Percentiles rank a stretch among this genome's conserved stretches.
These are phyloP conservation scores for Chitala chitala DNA, from an alignment of 2,113 vertebrate species.

Conservation along the genomic window DNA sequence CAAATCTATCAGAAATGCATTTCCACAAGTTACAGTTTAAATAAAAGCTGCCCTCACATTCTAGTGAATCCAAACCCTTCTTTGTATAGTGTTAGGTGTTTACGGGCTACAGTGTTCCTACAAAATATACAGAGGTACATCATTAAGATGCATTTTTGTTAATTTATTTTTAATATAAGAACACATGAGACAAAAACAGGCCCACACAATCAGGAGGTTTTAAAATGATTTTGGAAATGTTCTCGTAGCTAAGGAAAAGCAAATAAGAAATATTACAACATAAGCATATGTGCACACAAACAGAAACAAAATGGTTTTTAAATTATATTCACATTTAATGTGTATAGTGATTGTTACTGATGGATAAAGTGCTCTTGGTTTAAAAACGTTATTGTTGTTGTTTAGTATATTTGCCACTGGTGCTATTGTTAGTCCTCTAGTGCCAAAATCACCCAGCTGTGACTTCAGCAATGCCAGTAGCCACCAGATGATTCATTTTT, in stretches of 20 bases:
- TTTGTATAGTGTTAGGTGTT: not conserved
- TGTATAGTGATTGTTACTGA: too few relatives aligned
- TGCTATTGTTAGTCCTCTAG: too few relatives aligned
- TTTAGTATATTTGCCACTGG: too few relatives aligned
- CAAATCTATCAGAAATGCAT: not conserved
- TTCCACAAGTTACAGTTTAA: not conserved
- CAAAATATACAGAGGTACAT: not conserved
- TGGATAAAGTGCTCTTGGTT: not conserved
- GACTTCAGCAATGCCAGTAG: not conserved
- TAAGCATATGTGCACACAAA: too few relatives aligned
- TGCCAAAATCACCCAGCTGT: not conserved
- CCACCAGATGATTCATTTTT: not conserved
- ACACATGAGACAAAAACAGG: not conserved
- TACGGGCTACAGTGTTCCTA: not conserved
- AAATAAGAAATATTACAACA: too few relatives aligned
- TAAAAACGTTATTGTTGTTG: not conserved
- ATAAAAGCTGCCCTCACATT: too few relatives aligned
- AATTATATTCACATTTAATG: too few relatives aligned
- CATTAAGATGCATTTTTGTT: not conserved
- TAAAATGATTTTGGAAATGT: not conserved
- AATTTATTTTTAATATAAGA: not conserved
- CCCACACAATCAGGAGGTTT: not conserved
- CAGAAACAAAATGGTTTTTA: too few relatives aligned
- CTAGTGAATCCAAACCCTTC: not conserved
- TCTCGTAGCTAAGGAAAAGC: too few relatives aligned